Evolutionary conservation across 30 jellyfish, hydroid and myxozoan genomes (phyloP).

Genomic region (Rhopilema esculentum): DNA sequence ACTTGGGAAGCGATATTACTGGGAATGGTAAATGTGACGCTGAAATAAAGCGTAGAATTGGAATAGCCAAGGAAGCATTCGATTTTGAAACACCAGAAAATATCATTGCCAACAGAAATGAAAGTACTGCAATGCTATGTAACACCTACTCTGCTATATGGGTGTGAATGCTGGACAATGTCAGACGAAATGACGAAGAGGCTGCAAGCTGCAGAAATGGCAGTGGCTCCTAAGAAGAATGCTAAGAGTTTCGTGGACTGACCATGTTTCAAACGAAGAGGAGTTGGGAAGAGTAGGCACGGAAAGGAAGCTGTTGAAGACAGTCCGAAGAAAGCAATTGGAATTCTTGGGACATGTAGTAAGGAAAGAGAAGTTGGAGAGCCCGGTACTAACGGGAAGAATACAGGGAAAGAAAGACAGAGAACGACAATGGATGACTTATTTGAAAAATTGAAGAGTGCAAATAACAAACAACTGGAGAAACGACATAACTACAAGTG

Average conservation of each 20-base stretch:
- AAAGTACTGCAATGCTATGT: constrained; percentile 11
- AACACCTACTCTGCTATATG: constrained; percentile 8
- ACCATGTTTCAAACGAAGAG: not conserved
- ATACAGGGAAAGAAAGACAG: not conserved
- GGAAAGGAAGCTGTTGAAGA: constrained; percentile 1
- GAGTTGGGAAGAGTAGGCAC: not conserved
- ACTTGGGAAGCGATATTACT: constrained; percentile 12
- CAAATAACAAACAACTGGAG: no score
- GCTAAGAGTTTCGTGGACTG: constrained; percentile 18
- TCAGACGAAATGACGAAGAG: constrained; percentile 8
- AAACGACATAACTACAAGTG: no score
- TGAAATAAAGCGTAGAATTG: constrained; percentile 8
- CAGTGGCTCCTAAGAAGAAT: constrained; percentile 17
- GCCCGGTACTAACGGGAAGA: not conserved
- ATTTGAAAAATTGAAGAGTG: no score
- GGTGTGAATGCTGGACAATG: constrained; percentile 22
- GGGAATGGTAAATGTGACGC: constrained; percentile 5
- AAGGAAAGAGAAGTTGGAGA: no score
- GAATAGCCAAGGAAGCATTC: constrained; percentile 3
- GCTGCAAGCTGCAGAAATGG: constrained; percentile 10
- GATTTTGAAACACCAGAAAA: constrained; percentile 12
- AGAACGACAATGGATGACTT: not conserved
- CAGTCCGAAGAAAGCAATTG: no score
- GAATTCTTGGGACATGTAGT: no score
- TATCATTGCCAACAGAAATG: constrained; percentile 5